phyloP scores from a whole-genome alignment of 2,113 vertebrate species.

The Cyprinodon variegatus region DNA sequence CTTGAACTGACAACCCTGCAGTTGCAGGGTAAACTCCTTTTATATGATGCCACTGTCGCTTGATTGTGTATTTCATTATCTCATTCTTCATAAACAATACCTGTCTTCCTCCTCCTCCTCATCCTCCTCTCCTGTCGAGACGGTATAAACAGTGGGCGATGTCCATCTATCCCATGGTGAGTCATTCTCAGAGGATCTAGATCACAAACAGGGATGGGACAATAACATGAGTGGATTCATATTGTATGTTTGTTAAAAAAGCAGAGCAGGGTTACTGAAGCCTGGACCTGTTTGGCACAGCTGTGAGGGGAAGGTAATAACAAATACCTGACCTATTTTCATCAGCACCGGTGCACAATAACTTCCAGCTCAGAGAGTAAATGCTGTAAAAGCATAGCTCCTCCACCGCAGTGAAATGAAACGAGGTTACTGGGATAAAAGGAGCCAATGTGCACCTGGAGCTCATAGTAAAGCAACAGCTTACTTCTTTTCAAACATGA shows the following conservation, averaged over 20 bases:
- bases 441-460: constrained; percentile 12
- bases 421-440: constrained; percentile 58
- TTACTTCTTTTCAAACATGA: constrained; percentile 79
- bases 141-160: constrained; percentile 62
- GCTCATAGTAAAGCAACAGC: constrained; percentile 62
- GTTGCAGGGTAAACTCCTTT: too few relatives aligned
- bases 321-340: constrained; percentile 68
- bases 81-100: constrained; percentile 40
- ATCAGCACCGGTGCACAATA: constrained; percentile 63
- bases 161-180: constrained; percentile 78
- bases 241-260: background rate
- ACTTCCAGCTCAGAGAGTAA: constrained; percentile 62
- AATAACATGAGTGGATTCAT: constrained; percentile 1
- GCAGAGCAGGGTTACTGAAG: background rate
- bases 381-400: constrained; percentile 36
- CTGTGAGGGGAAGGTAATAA: constrained; percentile 35
- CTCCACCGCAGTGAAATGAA: constrained; percentile 40
- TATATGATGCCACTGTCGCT: background rate
- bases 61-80: constrained; percentile 48
- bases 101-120: constrained; percentile 52
- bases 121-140: constrained; percentile 9
- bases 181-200: constrained; percentile 68
- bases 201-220: constrained; percentile 34
- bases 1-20: too few relatives aligned
- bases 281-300: constrained; percentile 16